Evolutionary conservation across 2,888 invertebrate genomes (phyloP), one percentile per base, ranked within the genome.

Genomic region (Nephrotoma flavescens): DNA sequence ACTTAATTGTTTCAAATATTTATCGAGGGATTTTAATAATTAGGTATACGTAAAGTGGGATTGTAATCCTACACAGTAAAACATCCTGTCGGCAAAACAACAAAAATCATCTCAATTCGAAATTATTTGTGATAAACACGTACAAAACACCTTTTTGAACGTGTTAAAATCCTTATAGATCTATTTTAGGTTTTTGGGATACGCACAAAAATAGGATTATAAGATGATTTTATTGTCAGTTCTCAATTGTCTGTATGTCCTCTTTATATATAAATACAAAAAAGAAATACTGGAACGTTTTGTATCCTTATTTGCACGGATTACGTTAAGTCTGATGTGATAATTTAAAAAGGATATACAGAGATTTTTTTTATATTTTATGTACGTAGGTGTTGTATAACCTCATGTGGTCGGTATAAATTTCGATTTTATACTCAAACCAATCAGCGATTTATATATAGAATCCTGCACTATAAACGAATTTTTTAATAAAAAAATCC

Each of bases 231-330:
- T 44, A 85, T 85, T 85, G 85, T 85, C 42, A 45, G 11, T 85
- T 85, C 5, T 85, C 42, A 85, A 85, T 85, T 44, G 85, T 42
- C 85, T 85, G 45, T 85, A n/a, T 85, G 42, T 85, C 85, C 85
- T 83, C 31, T 83, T 83, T 41, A 83, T 4, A 47, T 2, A 31
- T 31, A 31, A 31, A 31, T 31, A 31, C 31, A 31, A 31, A 19
- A 6, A 57, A 0, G 0, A 57, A 57, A 57, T 15, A 31, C 31
- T 31, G 31, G 31, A 31, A 71, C 71, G 71, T 71, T 71, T 71
- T 31, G 71, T 71, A 71, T 71, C 71, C 71, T 71, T 71, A 71
- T 71, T 71, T 71, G 31, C 71, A 71, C 71, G 71, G 71, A 71
- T 71, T 71, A 31, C 7, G 71, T 71, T 71, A 71, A 71, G 71